Base-by-base conservation (phyloP, 2,888 invertebrate species). In the Coelopa pilipes region DNA sequence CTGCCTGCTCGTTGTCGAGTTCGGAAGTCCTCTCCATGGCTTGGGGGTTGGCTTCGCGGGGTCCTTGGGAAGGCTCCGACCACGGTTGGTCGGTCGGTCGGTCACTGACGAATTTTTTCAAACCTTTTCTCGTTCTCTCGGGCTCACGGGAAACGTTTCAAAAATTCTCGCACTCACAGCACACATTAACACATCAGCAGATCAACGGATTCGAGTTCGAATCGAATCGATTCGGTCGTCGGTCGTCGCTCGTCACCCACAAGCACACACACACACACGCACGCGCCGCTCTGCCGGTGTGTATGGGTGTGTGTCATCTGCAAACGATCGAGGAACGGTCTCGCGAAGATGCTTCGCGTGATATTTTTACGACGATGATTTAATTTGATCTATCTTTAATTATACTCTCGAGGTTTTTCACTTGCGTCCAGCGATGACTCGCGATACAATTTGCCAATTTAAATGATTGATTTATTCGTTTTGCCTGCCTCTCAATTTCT, bases 21-120 rank as follows among this genome's bases (percentile, higher is more conserved):
- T 65, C 75, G 70, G 72, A 72, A 45, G 71, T 77, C 75, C 75
- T 78, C 70, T 79, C 76, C 76, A 72, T 75, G 78, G 77, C n/a
- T 62, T 53, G n/a, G 15, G 53, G 15, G 53, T 9, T 53, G n/a
- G 15, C 15, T 53, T 53, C 34, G 34, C 2, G 2, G 34, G n/a
- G n/a, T 53, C 53, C 53, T n/a, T n/a, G 10, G 53, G 15, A 53
- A 53, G n/a, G 13, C 3, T n/a, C 13, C 2, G 53, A n/a, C 53
- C 53, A 2, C 13, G 13, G 49, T 49, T 49, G 13, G 60, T 60
- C 21, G 13, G 24, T 47, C 21, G n/a, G 34, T 63, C 17, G 34
- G 34, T 66, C 24, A 13, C 19, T 24, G 21, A 66, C 49, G 15
- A 66, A 66, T 66, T 49, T 66, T 63, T 47, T 19, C 66, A 49